Evolutionary conservation across 2,888 invertebrate species (phyloP).

Genomic region (Saturnia japonica): DNA sequence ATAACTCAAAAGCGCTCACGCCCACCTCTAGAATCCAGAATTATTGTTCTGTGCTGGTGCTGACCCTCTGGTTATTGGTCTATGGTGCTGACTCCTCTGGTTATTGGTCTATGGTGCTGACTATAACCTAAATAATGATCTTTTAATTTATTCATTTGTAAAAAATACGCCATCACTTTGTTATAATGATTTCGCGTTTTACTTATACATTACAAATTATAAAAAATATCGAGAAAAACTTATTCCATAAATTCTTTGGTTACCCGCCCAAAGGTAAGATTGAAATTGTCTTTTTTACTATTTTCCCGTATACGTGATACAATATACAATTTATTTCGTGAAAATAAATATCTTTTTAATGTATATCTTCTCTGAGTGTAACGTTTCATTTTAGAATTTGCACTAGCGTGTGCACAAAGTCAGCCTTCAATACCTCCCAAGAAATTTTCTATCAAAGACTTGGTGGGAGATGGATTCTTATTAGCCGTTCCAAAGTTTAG

Average conservation of each 20-base stretch:
- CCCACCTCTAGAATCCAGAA: no score
- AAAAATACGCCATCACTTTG: not conserved
- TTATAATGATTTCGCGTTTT: constrained; percentile 56
- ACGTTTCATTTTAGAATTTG: constrained; percentile 54
- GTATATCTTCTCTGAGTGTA: not conserved
- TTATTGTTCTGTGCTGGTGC: no score
- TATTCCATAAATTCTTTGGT: constrained; percentile 56
- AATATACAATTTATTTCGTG: not conserved
- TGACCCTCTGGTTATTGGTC: no score
- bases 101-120: no score
- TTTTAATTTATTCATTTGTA: no score
- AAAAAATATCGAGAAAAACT: constrained; percentile 57
- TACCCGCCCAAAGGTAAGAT: constrained; percentile 65
- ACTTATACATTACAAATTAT: constrained; percentile 48
- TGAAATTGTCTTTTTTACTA: constrained; percentile 8
- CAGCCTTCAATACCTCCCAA: constrained; percentile 36
- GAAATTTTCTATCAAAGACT: constrained; percentile 82
- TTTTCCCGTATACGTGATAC: not conserved
- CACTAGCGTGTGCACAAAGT: constrained; percentile 55
- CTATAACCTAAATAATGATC: no score
- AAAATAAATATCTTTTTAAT: not conserved
- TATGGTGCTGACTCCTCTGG: no score
- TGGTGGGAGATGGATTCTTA: constrained; percentile 88
- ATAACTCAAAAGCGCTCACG: no score
- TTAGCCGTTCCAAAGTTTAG: constrained; percentile 92